Evolutionary conservation across 1,140 invertebrate genomes (phyloP).

Genomic region (Panagrolaimus sp.): DNA sequence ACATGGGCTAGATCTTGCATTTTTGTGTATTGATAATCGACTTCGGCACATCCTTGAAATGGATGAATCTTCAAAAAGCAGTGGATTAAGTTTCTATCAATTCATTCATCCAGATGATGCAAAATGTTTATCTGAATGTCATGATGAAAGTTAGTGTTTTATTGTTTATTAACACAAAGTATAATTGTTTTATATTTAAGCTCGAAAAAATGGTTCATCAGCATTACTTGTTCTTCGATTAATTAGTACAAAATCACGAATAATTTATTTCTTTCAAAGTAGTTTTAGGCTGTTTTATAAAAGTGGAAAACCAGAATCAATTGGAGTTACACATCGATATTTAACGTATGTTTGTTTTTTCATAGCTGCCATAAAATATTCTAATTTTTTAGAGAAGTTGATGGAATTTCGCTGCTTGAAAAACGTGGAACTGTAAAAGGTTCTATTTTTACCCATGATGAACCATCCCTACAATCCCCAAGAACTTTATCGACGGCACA

Average conservation of each 20-base stretch:
- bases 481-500: not conserved
- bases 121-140: slow-evolving; percentile 92
- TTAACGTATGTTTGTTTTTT: slow-evolving; percentile 39
- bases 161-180: not conserved
- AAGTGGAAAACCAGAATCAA: slow-evolving; percentile 97
- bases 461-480: not conserved
- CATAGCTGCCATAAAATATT: not conserved
- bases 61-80: slow-evolving; percentile 62
- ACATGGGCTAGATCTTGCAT: slow-evolving; percentile 88
- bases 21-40: slow-evolving; percentile 85
- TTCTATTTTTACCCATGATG: not conserved
- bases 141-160: slow-evolving; percentile 83
- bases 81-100: slow-evolving; percentile 68
- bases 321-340: slow-evolving; percentile 81
- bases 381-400: slow-evolving; percentile 42
- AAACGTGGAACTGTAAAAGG: slow-evolving; percentile 37
- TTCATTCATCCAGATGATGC: slow-evolving; percentile 93
- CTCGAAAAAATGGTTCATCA: slow-evolving; percentile 92
- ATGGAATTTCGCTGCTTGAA: slow-evolving; percentile 43
- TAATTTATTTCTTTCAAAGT: slow-evolving; percentile 86
- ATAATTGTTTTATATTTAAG: slow-evolving; percentile 65
- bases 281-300: slow-evolving; percentile 94
- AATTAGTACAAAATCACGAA: slow-evolving; percentile 72
- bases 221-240: slow-evolving; percentile 96
- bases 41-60: slow-evolving; percentile 34